A percentile compares a stretch with the other conserved stretches of the same genome.
Conservation (phyloP, 2,888 invertebrate genomes). For the Ariolimax columbianus region DNA sequence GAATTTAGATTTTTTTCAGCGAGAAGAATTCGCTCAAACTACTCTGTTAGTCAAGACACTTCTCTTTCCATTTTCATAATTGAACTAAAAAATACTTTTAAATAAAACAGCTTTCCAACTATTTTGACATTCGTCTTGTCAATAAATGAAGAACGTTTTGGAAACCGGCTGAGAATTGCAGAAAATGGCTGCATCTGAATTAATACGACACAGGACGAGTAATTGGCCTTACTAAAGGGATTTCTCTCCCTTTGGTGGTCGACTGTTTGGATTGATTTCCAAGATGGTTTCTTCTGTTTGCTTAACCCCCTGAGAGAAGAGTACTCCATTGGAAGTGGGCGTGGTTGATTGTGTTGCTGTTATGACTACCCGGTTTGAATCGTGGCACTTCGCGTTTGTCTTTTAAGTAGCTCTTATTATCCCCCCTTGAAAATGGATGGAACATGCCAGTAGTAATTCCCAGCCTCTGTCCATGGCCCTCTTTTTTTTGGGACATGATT, state of each 20-base stretch:
- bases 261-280: conserved; percentile 45
- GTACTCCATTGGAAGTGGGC: conserved; percentile 36
- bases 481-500: background rate
- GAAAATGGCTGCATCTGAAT: conserved; percentile 43
- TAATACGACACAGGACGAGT: conserved; percentile 40
- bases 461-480: background rate
- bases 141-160: background rate
- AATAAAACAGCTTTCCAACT: background rate
- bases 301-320: conserved; percentile 3
- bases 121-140: conserved; percentile 4
- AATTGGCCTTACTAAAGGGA: conserved; percentile 46
- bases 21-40: too few species aligned
- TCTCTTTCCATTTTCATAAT: too few species aligned
- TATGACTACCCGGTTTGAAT: conserved; percentile 26
- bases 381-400: background rate
- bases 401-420: conserved; percentile 30
- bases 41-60: too few species aligned
- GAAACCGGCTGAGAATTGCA: conserved; percentile 18
- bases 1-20: too few species aligned
- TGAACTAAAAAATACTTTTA: too few species aligned
- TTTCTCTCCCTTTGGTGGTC: conserved; percentile 38
- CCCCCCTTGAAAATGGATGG: background rate
- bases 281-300: conserved; percentile 39
- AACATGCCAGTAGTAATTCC: background rate
- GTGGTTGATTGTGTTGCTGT: conserved; percentile 27